A percentile compares a stretch with the other conserved stretches of the same genome.
Evolutionary conservation across 2,888 invertebrate genomes (phyloP).

Genomic region (Caenorhabditis sp.): DNA sequence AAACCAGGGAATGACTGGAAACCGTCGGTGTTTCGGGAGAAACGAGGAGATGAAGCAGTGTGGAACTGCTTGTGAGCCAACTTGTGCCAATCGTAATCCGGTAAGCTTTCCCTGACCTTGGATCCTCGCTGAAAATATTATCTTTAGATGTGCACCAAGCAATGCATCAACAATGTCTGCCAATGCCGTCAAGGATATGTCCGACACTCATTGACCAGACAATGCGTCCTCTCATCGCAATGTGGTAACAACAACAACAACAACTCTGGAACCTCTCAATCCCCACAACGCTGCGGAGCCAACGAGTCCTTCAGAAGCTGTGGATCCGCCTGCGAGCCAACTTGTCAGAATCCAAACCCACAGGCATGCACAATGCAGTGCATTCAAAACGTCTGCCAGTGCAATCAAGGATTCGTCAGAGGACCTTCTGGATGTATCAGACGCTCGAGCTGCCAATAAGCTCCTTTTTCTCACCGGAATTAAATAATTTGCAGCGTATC

Average conservation of each 20-base stretch:
- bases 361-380: slow-evolving; percentile 44
- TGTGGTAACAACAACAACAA: slow-evolving; percentile 15
- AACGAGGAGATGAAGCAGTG: slow-evolving; percentile 38
- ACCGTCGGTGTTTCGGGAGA: slow-evolving; percentile 16
- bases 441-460: slow-evolving; percentile 8
- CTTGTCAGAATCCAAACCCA: slow-evolving; percentile 32
- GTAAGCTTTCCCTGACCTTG: slow-evolving; percentile 5
- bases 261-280: slow-evolving; percentile 24
- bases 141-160: slow-evolving; percentile 43
- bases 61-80: slow-evolving; percentile 55
- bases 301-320: slow-evolving; percentile 48
- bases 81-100: slow-evolving; percentile 38
- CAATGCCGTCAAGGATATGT: slow-evolving; percentile 39
- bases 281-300: slow-evolving; percentile 30
- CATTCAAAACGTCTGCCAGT: slow-evolving; percentile 50
- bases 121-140: neutral
- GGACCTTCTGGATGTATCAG: slow-evolving; percentile 44
- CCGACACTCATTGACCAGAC: slow-evolving; percentile 21
- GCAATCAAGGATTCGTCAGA: slow-evolving; percentile 44
- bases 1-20: slow-evolving; percentile 23
- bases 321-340: slow-evolving; percentile 48
- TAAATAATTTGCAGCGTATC: slow-evolving; percentile 16
- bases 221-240: slow-evolving; percentile 31
- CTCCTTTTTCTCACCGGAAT: neutral
- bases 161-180: slow-evolving; percentile 50